Percentiles rank a stretch among this genome's conserved stretches.
Conservation (phyloP, 2,797 vertebrate genomes). For the Sebastes trivittatus region DNA sequence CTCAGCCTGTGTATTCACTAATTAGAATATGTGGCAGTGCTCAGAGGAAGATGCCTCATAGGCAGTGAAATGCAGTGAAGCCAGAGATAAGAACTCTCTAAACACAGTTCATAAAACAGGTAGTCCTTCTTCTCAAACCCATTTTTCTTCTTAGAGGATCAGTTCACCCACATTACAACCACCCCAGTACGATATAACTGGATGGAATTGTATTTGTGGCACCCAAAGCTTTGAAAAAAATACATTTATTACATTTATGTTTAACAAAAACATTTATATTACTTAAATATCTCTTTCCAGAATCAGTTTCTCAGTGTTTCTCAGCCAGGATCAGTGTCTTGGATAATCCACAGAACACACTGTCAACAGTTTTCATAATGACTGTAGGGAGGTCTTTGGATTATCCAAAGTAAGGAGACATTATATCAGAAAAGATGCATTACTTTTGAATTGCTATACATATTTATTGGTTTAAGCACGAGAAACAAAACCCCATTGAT, state of each 20-base stretch:
- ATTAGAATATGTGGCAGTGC: slow-evolving; percentile 59
- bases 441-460: background rate
- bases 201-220: background rate
- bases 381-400: background rate
- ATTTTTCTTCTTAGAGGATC: background rate
- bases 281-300: background rate
- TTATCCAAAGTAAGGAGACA: background rate
- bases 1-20: slow-evolving; percentile 50
- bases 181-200: background rate
- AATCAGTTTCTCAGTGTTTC: background rate
- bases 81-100: slow-evolving; percentile 25
- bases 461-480: background rate
- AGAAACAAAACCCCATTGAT: background rate
- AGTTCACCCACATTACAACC: background rate
- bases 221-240: background rate
- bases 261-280: background rate
- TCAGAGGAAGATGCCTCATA: slow-evolving; percentile 50
- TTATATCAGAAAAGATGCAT: background rate
- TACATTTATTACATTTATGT: background rate
- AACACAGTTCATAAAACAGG: slow-evolving; percentile 41
- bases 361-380: background rate
- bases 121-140: slow-evolving; percentile 7
- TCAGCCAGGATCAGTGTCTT: background rate
- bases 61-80: slow-evolving; percentile 35
- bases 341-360: background rate